Percentiles rank a stretch among this genome's conserved stretches.
These are phyloP conservation scores for Synanthedon andrenaeformis DNA, from an alignment of 2,888 invertebrate species.

Conservation along the genomic window DNA sequence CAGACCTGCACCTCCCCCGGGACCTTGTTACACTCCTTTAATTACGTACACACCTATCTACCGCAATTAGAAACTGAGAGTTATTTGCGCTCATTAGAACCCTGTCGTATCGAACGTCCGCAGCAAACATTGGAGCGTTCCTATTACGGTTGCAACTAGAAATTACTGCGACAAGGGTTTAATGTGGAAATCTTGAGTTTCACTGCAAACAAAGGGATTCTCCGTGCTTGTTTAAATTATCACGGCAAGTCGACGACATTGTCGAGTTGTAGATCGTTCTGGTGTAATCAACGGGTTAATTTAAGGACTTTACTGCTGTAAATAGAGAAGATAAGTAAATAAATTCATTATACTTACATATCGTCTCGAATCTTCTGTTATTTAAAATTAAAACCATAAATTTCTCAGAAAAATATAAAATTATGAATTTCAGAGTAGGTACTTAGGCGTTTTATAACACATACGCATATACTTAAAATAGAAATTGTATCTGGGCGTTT, in stretches of 20 bases:
- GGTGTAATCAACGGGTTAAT: constrained; percentile 47
- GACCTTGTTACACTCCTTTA: constrained; percentile 48
- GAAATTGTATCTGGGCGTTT: no score
- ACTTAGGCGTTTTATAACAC: no score
- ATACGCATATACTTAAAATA: no score
- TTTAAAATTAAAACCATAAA: no score
- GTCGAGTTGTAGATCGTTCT: constrained; percentile 23
- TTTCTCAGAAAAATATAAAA: no score
- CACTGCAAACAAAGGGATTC: constrained; percentile 32
- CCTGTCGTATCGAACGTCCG: background rate
- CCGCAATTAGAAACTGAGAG: constrained; percentile 36
- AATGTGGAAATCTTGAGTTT: constrained; percentile 38
- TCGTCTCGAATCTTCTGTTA: no score
- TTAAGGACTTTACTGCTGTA: constrained; percentile 28
- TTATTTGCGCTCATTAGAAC: constrained; percentile 4
- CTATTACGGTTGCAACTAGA: background rate
- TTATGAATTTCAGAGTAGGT: no score
- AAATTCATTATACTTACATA: background rate
- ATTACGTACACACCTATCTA: constrained; percentile 56
- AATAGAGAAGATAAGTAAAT: background rate
- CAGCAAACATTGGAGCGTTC: background rate
- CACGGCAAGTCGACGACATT: constrained; percentile 28
- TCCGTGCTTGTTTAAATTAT: constrained; percentile 51
- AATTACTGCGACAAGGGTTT: constrained; percentile 32
- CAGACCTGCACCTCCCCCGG: constrained; percentile 23